Percentiles rank a stretch among this genome's conserved stretches.
These are phyloP conservation scores for Melanotaenia nigrans DNA, from an alignment of 2,797 vertebrate species.

Conservation along the genomic window DNA sequence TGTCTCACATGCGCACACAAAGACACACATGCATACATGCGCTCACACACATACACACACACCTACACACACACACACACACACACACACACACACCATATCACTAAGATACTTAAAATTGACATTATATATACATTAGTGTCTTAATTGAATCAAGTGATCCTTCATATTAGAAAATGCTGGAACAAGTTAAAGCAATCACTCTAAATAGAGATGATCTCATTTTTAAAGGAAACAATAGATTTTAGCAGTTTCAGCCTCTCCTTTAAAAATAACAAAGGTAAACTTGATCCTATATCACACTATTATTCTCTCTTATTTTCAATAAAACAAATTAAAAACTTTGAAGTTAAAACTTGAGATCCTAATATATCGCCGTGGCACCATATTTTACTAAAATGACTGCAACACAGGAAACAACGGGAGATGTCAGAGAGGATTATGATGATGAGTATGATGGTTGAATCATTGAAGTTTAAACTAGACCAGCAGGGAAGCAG, in stretches of 20 bases:
- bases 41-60: conserved; percentile 10
- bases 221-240: not conserved
- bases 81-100: not conserved
- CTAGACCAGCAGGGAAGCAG: not conserved
- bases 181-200: not conserved
- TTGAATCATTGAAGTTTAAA: not conserved
- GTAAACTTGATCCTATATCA: not conserved
- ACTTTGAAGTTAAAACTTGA: not conserved
- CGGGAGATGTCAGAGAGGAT: not conserved
- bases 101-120: conserved; percentile 11
- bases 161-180: no score
- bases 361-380: not conserved
- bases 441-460: not conserved
- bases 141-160: not conserved
- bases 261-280: not conserved
- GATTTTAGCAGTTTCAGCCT: not conserved
- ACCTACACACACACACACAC: not conserved
- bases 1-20: conserved; percentile 65
- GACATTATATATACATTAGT: not conserved
- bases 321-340: not conserved
- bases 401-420: not conserved
- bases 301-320: not conserved
- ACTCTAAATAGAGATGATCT: no score
- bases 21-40: conserved; percentile 17
- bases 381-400: not conserved